These are phyloP conservation scores for Ormia ochracea DNA, from an alignment of 2,888 invertebrate species.

Conservation along the genomic window DNA sequence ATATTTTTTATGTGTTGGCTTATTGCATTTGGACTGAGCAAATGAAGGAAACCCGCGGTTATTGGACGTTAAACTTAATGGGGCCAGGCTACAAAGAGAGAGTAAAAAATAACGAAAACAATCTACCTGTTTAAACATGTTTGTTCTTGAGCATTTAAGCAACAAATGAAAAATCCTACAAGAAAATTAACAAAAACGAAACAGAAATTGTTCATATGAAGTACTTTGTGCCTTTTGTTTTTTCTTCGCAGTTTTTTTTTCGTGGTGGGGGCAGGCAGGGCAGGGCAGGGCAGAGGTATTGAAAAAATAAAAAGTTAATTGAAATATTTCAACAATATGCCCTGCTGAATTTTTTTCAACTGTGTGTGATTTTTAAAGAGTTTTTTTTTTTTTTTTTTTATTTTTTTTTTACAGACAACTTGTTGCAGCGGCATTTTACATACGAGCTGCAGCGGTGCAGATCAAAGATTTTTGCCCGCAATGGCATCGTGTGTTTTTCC, in stretches of 20 bases:
- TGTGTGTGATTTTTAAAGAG: too few species aligned
- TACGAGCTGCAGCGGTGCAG: conserved; percentile 45
- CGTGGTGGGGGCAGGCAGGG: background rate
- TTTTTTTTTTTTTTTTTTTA: too few species aligned
- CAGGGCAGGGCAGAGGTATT: too few species aligned
- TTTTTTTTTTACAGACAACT: conserved; percentile 17
- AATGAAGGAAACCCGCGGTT: conserved; percentile 50
- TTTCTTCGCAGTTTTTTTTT: too few species aligned
- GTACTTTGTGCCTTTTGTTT: too few species aligned
- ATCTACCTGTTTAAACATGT: conserved; percentile 56
- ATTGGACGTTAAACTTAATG: conserved; percentile 51
- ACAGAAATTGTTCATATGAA: conserved; percentile 30
- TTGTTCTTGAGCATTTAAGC: conserved; percentile 40
- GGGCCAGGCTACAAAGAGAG: conserved; percentile 4
- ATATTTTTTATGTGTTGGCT: conserved; percentile 33
- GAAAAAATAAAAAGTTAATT: conserved; percentile 69
- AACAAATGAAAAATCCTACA: conserved; percentile 11
- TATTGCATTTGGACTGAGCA: conserved; percentile 10
- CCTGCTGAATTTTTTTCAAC: conserved; percentile 59
- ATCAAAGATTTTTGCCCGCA: conserved; percentile 42
- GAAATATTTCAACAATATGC: conserved; percentile 75
- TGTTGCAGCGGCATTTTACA: conserved; percentile 67
- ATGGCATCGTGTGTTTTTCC: conserved; percentile 53
- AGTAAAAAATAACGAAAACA: background rate
- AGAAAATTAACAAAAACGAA: background rate